Evolutionary conservation across 2,888 invertebrate genomes (phyloP).

Genomic region (Tenthredo livida): DNA sequence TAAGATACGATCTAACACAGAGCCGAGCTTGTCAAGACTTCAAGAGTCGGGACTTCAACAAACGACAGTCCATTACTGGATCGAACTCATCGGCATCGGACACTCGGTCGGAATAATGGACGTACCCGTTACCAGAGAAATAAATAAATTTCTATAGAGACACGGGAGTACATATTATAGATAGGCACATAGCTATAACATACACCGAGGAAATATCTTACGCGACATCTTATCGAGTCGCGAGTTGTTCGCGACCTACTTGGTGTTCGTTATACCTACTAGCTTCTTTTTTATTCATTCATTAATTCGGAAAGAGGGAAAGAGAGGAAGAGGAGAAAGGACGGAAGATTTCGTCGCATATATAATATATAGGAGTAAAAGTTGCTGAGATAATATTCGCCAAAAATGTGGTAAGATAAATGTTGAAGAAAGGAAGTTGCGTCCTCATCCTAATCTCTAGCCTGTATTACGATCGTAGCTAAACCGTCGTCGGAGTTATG

Average conservation of each 20-base stretch:
- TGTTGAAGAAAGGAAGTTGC: background rate
- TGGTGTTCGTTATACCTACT: background rate
- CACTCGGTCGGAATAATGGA: background rate
- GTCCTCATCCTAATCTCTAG: background rate
- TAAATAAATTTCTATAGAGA: slow-evolving; percentile 2
- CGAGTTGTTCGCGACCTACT: slow-evolving; percentile 11
- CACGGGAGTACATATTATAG: background rate
- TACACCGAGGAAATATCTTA: background rate
- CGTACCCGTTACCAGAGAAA: slow-evolving; percentile 17
- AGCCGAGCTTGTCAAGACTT: slow-evolving; percentile 10
- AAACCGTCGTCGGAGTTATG: background rate
- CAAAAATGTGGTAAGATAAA: background rate
- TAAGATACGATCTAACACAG: slow-evolving; percentile 64
- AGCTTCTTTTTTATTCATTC: background rate
- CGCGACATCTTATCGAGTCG: background rate
- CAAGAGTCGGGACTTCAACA: slow-evolving; percentile 7
- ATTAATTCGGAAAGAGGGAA: background rate
- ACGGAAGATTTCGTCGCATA: background rate
- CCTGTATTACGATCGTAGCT: background rate
- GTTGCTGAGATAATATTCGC: background rate
- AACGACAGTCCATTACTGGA: slow-evolving; percentile 39
- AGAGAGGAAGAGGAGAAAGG: background rate
- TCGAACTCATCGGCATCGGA: slow-evolving; percentile 34
- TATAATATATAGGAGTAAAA: background rate
- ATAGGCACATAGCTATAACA: background rate